Conservation (phyloP, 2,113 vertebrate species). For the Raphicerus campestris region DNA sequence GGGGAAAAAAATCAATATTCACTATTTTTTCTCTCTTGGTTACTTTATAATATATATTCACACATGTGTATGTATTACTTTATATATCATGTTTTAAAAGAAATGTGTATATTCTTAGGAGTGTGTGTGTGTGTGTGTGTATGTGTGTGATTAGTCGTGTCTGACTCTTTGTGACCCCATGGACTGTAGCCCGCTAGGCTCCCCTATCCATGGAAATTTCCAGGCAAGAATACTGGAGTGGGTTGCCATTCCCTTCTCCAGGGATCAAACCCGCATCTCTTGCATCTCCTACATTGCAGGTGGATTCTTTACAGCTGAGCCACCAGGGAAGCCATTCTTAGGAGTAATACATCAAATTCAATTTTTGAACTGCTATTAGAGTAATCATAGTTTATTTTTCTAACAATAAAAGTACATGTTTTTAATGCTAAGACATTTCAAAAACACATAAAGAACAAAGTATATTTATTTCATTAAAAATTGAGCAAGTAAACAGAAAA, state of each 20-base stretch:
- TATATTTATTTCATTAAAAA: background rate
- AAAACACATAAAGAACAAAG: background rate
- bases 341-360: background rate
- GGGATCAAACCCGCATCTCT: background rate
- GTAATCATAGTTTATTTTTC: constrained; percentile 11
- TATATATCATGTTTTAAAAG: constrained; percentile 42
- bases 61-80: background rate
- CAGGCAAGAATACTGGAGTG: background rate
- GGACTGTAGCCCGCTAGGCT: background rate
- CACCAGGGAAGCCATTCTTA: background rate
- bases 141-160: background rate
- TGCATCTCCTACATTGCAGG: background rate
- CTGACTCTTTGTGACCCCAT: background rate
- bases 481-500: background rate
- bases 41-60: constrained; percentile 13
- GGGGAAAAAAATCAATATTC: constrained; percentile 45
- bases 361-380: background rate
- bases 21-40: constrained; percentile 21
- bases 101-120: background rate
- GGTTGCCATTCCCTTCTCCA: background rate
- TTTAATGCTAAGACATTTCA: constrained; percentile 18
- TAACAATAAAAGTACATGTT: background rate
- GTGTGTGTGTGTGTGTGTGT: background rate
- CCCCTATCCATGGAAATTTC: background rate
- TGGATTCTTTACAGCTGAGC: background rate